Percentiles rank a stretch among this genome's conserved stretches.
phyloP scores from a whole-genome alignment of 1,140 invertebrate genomes.

The Platorchestia sp. region DNA sequence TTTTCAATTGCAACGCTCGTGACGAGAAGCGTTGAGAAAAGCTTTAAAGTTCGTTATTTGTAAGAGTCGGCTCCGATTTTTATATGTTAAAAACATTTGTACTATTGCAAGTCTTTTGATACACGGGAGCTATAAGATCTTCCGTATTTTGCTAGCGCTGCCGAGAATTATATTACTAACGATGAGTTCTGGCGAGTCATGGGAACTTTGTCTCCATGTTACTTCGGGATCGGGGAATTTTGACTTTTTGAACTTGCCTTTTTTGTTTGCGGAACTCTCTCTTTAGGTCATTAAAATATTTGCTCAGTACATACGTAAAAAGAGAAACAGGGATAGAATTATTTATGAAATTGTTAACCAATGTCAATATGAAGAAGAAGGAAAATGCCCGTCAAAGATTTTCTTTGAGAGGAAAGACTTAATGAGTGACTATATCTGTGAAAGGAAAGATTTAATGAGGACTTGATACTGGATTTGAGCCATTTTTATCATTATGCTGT shows the following conservation, averaged over 20 bases:
- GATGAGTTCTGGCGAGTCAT: background rate
- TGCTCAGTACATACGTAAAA: background rate
- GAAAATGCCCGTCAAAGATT: background rate
- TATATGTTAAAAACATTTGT: no score
- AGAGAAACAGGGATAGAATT: background rate
- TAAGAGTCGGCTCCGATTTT: no score
- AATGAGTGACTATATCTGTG: background rate
- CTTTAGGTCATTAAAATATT: background rate
- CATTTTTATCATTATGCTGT: background rate
- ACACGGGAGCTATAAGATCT: background rate
- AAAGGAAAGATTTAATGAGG: background rate
- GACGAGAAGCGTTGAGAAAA: no score
- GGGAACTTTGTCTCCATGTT: background rate
- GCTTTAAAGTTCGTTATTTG: no score
- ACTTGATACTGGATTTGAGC: background rate
- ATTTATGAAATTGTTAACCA: background rate
- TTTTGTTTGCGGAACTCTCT: background rate
- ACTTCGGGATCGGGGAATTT: background rate
- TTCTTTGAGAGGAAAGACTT: background rate
- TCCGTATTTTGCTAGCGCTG: background rate
- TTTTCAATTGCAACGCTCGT: no score
- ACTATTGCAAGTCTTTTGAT: no score
- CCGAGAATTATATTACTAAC: background rate
- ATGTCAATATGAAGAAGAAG: no score
- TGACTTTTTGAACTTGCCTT: background rate